Evolutionary conservation across 1,140 invertebrate species (phyloP), one percentile per base, ranked within the genome.

Genomic region (Drosophila pseudoobscura): DNA sequence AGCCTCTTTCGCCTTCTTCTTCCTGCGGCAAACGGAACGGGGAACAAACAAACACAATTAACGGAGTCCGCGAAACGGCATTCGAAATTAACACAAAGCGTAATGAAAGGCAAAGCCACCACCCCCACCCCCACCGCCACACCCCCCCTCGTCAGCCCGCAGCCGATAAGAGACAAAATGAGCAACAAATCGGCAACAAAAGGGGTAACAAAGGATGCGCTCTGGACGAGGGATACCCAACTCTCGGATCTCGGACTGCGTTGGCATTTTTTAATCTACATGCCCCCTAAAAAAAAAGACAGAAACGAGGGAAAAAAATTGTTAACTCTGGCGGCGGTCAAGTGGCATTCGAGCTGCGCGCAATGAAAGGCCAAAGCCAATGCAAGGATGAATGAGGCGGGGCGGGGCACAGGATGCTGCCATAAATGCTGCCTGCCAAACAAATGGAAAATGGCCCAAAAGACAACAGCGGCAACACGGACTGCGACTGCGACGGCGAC

Each of bases 61-160:
- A 88, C 78, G 78, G 58, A 57, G 71, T 47, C 50, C 60, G 52
- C 52, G 35, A 13, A 35, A 11, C 31, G 62, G 68, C 62, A 74
- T 75, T 61, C 63, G 68, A 88, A 88, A 89, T 89, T 83, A 89
- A 89, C 84, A 89, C 72, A 88, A 88, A 88, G 80, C 80, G 75
- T 82, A 85, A 89, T 89, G 80, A 89, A 89, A 89, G 78, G 78
- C 78, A 39, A 39, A 11, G 35, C 29, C 29, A 0, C 7, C 29
- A 29, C 29, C 6, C 0, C 29, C 6, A 7, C 8, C 31, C 0
- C 29, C 6, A 7, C 8, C 31, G 7, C 29, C 29, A 26, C 0
- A 4, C 24, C 35, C 11, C 11, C 35, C 4, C 35, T 5, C 35
- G 35, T 13, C 3, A 11, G 4, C 35, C 11, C 35, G 4, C 35